Base-by-base conservation (phyloP, 2,113 vertebrate species). In the Lontra canadensis region DNA sequence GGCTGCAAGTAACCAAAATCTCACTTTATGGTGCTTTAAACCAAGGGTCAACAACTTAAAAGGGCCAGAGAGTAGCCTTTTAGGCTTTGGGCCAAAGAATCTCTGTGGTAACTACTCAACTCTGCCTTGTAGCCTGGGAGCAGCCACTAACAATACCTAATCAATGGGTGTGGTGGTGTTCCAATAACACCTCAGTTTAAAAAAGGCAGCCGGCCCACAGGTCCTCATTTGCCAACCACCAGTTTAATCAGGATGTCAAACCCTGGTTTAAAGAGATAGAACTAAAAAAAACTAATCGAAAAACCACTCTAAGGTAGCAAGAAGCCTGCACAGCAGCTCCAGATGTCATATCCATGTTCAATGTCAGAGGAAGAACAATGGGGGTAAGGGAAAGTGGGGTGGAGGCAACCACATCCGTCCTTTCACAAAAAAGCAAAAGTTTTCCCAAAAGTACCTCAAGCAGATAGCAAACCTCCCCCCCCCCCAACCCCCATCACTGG, bases 1-100 rank as follows among this genome's bases (percentile, higher is more conserved):
- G 65, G 63, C 47, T 71, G 47, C 80, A 94, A 88, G 84, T 63
- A 92, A 90, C 42, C 71, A 20, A 92, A 94, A 94, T 52, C 59
- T 82, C 23, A 92, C 7, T 59, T 59, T 23, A 36, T 29, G 23
- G 15, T 76, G 47, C 73, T 96, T 94, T 81, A 74, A 92, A 80
- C 13, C 55, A 89, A 44, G 8, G 12, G 23, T 88, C 39, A 59
- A 36, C 82, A 92, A 95, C 9, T 36, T 59, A 84, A 78, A 87
- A 39, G 10, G 42, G 36, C 29, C 71, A 87, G 21, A 82, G 7
- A 87, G 47, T 52, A 92, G 71, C 52, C 47, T 71, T 71, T 90
- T 79, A 89, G 71, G n/a, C 36, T 69, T 61, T 21, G 34, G 4
- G 83, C 15, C 85, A 84, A 14, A 29, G 1, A 81, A 49, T 93